phyloP scores from a whole-genome alignment of 2,797 vertebrate genomes.

The Poeciliopsis infans region DNA sequence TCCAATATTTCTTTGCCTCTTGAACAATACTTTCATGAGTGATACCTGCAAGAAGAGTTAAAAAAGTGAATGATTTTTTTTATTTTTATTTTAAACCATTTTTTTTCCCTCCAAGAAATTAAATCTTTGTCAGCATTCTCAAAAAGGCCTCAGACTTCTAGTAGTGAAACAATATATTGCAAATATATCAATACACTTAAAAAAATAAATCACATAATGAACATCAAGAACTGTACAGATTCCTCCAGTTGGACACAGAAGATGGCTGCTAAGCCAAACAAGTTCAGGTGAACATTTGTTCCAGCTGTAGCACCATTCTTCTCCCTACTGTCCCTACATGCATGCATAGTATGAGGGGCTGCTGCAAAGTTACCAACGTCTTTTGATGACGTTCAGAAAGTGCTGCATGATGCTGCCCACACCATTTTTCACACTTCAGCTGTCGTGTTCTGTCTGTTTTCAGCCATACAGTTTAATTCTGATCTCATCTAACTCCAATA shows the following conservation, averaged over 20 bases:
- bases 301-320: too few relatives aligned
- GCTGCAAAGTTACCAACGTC: too few relatives aligned
- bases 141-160: not conserved
- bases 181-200: not conserved
- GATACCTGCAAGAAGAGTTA: constrained; percentile 80
- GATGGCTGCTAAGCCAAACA: too few relatives aligned
- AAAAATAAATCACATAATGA: too few relatives aligned
- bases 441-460: not conserved
- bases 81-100: not conserved
- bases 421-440: not conserved
- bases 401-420: not conserved
- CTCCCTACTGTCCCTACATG: too few relatives aligned
- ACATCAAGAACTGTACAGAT: too few relatives aligned
- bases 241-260: too few relatives aligned
- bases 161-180: not conserved
- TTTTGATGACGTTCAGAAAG: too few relatives aligned
- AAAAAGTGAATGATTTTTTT: not conserved
- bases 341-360: too few relatives aligned
- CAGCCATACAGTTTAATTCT: not conserved
- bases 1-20: constrained; percentile 91
- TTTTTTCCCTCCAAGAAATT: not conserved
- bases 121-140: not conserved
- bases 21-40: constrained; percentile 89
- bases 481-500: not conserved
- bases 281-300: too few relatives aligned